Conservation (phyloP, 2,888 invertebrate species). For the Sinopyrophorus schimmeli region DNA sequence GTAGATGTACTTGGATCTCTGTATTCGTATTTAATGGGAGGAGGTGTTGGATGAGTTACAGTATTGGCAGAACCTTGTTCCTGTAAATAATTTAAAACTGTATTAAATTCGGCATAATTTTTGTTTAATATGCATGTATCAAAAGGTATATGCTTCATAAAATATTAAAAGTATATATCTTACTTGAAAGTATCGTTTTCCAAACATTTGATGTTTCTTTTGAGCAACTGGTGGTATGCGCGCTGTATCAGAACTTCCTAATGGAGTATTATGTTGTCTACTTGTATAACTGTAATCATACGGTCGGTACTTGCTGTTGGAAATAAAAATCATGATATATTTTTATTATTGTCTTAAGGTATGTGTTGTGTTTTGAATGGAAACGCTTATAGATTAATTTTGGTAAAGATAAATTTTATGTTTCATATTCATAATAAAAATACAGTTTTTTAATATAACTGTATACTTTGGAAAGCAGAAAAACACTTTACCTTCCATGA, state of each 20-base stretch:
- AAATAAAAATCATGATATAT: constrained; percentile 12
- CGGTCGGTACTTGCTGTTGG: constrained; percentile 68
- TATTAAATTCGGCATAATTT: not conserved
- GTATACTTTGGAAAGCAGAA: not conserved
- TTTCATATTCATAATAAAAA: constrained; percentile 6
- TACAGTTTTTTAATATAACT: too few relatives aligned
- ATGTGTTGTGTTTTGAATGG: too few relatives aligned
- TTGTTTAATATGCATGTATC: not conserved
- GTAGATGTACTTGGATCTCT: constrained; percentile 51
- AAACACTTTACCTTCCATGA: constrained; percentile 58
- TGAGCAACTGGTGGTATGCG: constrained; percentile 72
- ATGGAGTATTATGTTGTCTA: constrained; percentile 55
- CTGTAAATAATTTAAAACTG: constrained; percentile 29
- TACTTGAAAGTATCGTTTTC: constrained; percentile 82
- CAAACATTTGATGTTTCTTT: constrained; percentile 93
- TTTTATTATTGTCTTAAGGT: too few relatives aligned
- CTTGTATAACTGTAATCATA: constrained; percentile 72
- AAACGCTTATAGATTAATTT: too few relatives aligned
- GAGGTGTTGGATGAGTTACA: constrained; percentile 44
- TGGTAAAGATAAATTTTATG: too few relatives aligned
- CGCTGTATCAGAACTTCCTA: constrained; percentile 55
- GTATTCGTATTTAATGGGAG: constrained; percentile 64
- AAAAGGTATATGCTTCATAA: too few relatives aligned
- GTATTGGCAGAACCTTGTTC: constrained; percentile 43
- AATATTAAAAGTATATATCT: constrained; percentile 19